phyloP scores from a whole-genome alignment of 1,140 invertebrate species.

The Chrysopa pallens region DNA sequence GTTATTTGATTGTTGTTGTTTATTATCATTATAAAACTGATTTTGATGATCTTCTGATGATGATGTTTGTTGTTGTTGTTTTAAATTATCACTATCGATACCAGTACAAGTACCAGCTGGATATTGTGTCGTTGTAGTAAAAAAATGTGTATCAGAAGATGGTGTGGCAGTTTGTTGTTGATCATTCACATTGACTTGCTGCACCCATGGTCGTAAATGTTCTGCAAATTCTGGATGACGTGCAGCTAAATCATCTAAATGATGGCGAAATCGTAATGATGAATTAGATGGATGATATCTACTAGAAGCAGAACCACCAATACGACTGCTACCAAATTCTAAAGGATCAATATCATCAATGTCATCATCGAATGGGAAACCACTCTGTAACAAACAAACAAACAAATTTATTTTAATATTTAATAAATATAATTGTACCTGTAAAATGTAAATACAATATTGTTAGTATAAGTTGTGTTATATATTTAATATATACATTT shows the following conservation, averaged over 20 bases:
- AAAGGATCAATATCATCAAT: constrained; percentile 27
- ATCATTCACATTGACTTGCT: constrained; percentile 10
- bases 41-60: no score
- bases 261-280: constrained; percentile 21
- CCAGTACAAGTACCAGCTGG: constrained; percentile 21
- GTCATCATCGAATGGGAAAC: constrained; percentile 46
- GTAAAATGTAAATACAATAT: no score
- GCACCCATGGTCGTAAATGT: constrained; percentile 28
- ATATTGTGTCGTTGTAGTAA: constrained; percentile 24
- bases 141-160: constrained; percentile 15
- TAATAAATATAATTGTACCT: no score
- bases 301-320: no score
- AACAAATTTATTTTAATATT: no score
- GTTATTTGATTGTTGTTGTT: no score
- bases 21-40: no score
- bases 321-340: constrained; percentile 21
- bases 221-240: constrained; percentile 42
- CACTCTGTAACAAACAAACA: constrained; percentile 29
- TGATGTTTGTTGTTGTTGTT: constrained; percentile 24
- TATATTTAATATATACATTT: no score
- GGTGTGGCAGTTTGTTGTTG: constrained; percentile 17
- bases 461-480: no score
- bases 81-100: constrained; percentile 27
- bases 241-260: constrained; percentile 34
- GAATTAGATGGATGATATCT: no score